Evolutionary conservation across 1,140 invertebrate genomes (phyloP), one percentile per base, ranked within the genome.

Genomic region (Rhagoletis pomonella): DNA sequence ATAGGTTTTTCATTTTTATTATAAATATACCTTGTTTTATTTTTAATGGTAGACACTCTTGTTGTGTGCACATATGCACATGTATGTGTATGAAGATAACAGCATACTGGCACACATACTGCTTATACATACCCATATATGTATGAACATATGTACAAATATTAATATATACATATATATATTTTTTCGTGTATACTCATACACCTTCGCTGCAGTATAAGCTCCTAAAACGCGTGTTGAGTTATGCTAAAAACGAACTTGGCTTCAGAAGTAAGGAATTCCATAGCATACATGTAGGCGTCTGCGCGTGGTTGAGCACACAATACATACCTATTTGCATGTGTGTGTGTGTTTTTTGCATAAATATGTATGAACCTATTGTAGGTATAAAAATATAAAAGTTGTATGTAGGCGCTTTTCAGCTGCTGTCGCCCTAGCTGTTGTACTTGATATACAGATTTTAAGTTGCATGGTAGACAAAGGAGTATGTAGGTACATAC

Each of bases 261-360:
- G 44, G 42, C 67, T 73, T 39, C 39, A 73, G 44, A 55, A 17
- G 39, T n/a, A 44, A 73, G 44, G 67, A 73, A 81, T 81, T 81
- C n/a, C 73, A 47, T 19, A 81, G 73, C 73, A 81, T 81, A 81
- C 73, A 81, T n/a, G 73, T 55, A 81, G 73, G 73, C 73, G 73
- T 81, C 50, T 81, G 73, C 73, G 73, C 73, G 47, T 81, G 73
- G 42, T 29, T 55, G n/a, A 50, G 5, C 73, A 81, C 50, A 55
- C 73, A 81, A 81, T 55, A 47, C 69, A 17, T 17, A 47, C 69
- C 12, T 55, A 55, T 10, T 55, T 4, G 10, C 44, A 55, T 17
- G 44, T 19, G 19, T n/a, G 9, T 5, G 42, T 12, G 9, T 62
- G n/a, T 4, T 14, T 29, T n/a, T 62, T 62, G 60, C 12, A 29